Evolutionary conservation across 1,140 invertebrate species (phyloP).

Genomic region (Conopomorpha cramerella): DNA sequence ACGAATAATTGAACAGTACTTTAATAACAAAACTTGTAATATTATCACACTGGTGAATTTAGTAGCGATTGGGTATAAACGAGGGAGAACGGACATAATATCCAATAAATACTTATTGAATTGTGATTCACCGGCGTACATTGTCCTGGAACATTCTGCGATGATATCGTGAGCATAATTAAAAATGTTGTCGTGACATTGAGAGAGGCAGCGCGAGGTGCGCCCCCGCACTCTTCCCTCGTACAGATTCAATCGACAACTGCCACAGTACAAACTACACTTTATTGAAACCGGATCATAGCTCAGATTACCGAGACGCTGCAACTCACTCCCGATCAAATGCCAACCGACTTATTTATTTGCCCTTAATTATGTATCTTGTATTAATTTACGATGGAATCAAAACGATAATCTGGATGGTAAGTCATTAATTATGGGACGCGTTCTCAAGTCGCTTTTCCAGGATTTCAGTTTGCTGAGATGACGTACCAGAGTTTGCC

Average conservation of each 20-base stretch:
- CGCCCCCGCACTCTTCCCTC: constrained; percentile 47
- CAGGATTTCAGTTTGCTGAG: constrained; percentile 49
- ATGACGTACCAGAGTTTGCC: constrained; percentile 38
- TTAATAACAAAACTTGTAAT: too few relatives aligned
- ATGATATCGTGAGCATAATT: constrained; percentile 57
- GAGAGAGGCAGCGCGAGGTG: constrained; percentile 43
- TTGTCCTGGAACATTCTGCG: constrained; percentile 43
- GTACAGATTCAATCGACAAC: constrained; percentile 58
- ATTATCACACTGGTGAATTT: too few relatives aligned
- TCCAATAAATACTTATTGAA: constrained; percentile 56
- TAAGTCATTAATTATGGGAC: constrained; percentile 58
- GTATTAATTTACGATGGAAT: constrained; percentile 62
- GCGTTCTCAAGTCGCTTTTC: too few relatives aligned
- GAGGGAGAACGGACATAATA: too few relatives aligned
- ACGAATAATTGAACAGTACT: too few relatives aligned
- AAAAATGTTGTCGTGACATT: constrained; percentile 61
- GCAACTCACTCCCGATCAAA: constrained; percentile 55
- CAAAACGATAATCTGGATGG: constrained; percentile 57
- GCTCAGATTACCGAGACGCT: constrained; percentile 42
- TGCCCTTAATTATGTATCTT: constrained; percentile 60
- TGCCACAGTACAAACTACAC: constrained; percentile 55
- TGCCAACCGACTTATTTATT: constrained; percentile 61
- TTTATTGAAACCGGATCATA: constrained; percentile 52
- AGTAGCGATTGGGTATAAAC: too few relatives aligned
- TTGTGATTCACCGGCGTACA: constrained; percentile 49